These are phyloP conservation scores for Mesorhabditis spiculigera DNA, from an alignment of 2,888 invertebrate species.

Conservation along the genomic window DNA sequence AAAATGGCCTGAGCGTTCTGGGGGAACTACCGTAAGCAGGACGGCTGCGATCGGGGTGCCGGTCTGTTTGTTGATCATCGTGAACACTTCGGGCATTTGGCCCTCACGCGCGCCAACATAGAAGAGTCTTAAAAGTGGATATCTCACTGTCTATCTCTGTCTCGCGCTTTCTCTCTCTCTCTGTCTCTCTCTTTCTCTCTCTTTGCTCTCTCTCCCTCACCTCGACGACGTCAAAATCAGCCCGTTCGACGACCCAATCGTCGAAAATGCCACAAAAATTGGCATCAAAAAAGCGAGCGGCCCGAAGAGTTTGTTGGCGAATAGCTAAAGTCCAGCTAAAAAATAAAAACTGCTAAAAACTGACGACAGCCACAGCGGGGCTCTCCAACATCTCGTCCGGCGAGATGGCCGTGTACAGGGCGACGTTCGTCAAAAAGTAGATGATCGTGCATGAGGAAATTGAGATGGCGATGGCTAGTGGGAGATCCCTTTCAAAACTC, in stretches of 20 bases:
- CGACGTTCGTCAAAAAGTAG: slow-evolving; percentile 89
- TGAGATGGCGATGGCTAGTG: slow-evolving; percentile 89
- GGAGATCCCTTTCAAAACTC: slow-evolving; percentile 73
- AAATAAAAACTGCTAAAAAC: too few relatives aligned
- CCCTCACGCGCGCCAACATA: slow-evolving; percentile 63
- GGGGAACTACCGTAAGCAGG: slow-evolving; percentile 60
- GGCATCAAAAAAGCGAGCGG: slow-evolving; percentile 87
- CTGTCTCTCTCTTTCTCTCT: neutral
- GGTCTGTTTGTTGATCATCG: slow-evolving; percentile 61
- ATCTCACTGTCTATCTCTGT: too few relatives aligned
- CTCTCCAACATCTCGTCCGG: slow-evolving; percentile 87
- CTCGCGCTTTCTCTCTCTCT: too few relatives aligned
- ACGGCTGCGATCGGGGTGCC: slow-evolving; percentile 63
- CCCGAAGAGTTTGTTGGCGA: slow-evolving; percentile 72
- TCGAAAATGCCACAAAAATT: slow-evolving; percentile 88
- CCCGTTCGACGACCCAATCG: slow-evolving; percentile 89
- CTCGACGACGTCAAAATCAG: slow-evolving; percentile 88
- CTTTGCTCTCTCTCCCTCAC: slow-evolving; percentile 57
- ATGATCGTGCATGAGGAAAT: slow-evolving; percentile 88
- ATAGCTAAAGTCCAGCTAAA: slow-evolving; percentile 30
- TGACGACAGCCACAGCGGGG: slow-evolving; percentile 88
- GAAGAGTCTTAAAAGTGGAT: slow-evolving; percentile 59
- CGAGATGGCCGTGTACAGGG: slow-evolving; percentile 93
- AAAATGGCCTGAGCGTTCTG: slow-evolving; percentile 27
- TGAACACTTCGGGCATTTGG: slow-evolving; percentile 62